Evolutionary conservation across 2,113 vertebrate genomes (phyloP), one percentile per base, ranked within the genome.

Genomic region (Bambusicola thoracicus): DNA sequence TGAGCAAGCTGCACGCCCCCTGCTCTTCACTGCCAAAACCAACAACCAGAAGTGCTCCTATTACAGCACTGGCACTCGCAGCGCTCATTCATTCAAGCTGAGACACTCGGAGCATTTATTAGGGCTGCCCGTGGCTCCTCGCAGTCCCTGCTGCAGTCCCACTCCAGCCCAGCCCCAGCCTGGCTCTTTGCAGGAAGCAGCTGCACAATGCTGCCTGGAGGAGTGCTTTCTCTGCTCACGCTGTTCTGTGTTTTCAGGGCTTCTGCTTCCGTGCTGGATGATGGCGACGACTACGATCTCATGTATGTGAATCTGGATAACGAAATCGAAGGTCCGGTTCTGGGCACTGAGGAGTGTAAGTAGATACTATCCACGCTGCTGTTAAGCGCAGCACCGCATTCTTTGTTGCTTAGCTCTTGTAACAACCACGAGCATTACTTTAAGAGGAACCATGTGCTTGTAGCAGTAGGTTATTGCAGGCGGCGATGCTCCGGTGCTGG

Each of bases 321-420:
- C 6, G 82, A 97, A 73, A 98, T 98, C 81, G 98, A 98, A 86
- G 98, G 98, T 72, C 98, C 98, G 13, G 98, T 98, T 76, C 85
- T 94, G 13, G 98, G 97, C 13, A 43, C 97, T 1, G 98, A 97
- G 87, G 98, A 98, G 80, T 90, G 98, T 98, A 96, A 98, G 98
- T 97, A 19, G 36, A 27, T 46, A 80, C 61, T 41, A 81, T 46
- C 38, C 9, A 4, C 48, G 36, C 63, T 63, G 49, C 20, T 36
- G 27, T 67, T 17, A 21, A 46, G 43, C 4, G 27, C 76, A 62
- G 80, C 32, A 2, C 2, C 9, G 56, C 18, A 1, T 2, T 34
- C 32, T 22, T 27, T 84, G 82, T 12, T 78, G 58, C 22, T 40
- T 30, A 3, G 25, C 41, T 83, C 55, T 56, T 43, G 1, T n/a